Conservation (phyloP, 92 coral and sea anemone species). For the Porites rus region DNA sequence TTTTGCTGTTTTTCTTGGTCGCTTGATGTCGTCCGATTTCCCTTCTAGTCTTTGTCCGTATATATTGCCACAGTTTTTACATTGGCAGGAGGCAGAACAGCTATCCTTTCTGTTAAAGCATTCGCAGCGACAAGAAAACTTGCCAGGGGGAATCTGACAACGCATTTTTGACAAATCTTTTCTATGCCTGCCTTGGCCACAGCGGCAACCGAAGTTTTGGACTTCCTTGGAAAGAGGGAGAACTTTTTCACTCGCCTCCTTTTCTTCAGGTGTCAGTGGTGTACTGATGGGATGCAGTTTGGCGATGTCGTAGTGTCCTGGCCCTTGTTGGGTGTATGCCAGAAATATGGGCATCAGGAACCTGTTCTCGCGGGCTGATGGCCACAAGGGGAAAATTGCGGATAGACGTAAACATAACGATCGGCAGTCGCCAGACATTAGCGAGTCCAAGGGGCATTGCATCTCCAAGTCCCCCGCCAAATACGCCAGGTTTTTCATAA, state of each 20-base stretch:
- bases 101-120: not conserved
- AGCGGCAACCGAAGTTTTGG: not conserved
- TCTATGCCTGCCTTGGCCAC: not conserved
- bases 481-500: constrained; percentile 13
- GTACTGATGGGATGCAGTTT: not conserved
- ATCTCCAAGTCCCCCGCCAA: constrained; percentile 12
- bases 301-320: constrained; percentile 24
- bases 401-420: constrained; percentile 28
- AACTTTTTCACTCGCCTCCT: not conserved
- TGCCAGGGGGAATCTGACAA: not conserved
- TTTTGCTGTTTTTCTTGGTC: not conserved
- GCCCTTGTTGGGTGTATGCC: constrained; percentile 12
- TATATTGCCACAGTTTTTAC: too few relatives aligned
- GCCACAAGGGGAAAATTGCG: constrained; percentile 10
- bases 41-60: not conserved
- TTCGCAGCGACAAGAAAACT: not conserved
- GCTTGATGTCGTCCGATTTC: not conserved
- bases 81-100: not conserved
- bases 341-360: constrained; percentile 10
- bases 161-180: not conserved
- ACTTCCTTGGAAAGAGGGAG: not conserved
- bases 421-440: constrained; percentile 7
- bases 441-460: constrained; percentile 12
- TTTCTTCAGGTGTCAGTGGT: not conserved
- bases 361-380: constrained; percentile 1